Percentiles rank a stretch among this genome's conserved stretches.
Evolutionary conservation across 2,113 vertebrate genomes (phyloP).

Genomic region (Oryzias woworae): DNA sequence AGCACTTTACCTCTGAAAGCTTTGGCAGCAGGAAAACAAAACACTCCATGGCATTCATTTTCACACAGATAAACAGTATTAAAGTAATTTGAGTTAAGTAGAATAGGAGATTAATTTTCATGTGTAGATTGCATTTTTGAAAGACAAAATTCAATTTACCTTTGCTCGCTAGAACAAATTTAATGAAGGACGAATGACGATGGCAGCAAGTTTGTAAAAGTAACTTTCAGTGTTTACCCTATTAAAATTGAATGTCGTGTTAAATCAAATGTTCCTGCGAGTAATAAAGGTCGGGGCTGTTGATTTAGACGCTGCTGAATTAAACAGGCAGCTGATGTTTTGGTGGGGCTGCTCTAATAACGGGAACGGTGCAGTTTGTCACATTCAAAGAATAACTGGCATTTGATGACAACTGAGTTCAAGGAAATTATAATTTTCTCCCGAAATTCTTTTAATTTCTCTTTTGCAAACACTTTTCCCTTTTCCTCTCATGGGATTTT

Average conservation of each 20-base stretch:
- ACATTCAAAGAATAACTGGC: slow-evolving; percentile 25
- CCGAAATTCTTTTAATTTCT: no score
- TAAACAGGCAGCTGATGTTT: slow-evolving; percentile 28
- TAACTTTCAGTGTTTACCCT: slow-evolving; percentile 52
- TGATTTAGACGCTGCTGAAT: slow-evolving; percentile 33
- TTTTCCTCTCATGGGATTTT: no score
- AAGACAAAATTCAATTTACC: slow-evolving; percentile 33
- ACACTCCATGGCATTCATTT: slow-evolving; percentile 10
- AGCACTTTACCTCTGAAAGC: background rate
- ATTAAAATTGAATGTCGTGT: slow-evolving; percentile 39
- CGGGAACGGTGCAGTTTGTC: background rate
- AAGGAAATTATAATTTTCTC: no score
- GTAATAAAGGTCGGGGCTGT: slow-evolving; percentile 34
- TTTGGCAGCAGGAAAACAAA: background rate
- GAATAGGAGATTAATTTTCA: slow-evolving; percentile 4
- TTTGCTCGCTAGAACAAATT: slow-evolving; percentile 28
- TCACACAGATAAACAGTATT: slow-evolving; percentile 17
- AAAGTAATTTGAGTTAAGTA: slow-evolving; percentile 12
- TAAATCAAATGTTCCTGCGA: slow-evolving; percentile 52
- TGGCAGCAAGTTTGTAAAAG: slow-evolving; percentile 38
- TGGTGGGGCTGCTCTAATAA: slow-evolving; percentile 20
- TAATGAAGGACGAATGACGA: slow-evolving; percentile 23
- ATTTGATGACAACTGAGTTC: no score
- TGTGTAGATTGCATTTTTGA: slow-evolving; percentile 19
- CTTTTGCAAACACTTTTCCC: no score